Evolutionary conservation across 2,888 invertebrate genomes (phyloP), one percentile per base, ranked within the genome.

Genomic region (Mythimna impura): DNA sequence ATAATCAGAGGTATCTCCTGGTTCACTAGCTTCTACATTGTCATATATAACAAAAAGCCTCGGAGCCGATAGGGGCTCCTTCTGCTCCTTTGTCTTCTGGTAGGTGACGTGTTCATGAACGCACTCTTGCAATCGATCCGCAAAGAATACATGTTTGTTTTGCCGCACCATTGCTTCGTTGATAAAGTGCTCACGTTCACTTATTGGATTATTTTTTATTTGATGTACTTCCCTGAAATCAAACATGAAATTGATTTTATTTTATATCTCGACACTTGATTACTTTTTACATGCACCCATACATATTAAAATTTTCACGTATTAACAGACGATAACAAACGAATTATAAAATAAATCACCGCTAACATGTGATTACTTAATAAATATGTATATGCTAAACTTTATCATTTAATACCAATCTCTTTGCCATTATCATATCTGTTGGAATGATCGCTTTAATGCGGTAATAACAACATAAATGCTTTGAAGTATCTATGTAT

Each of bases 11-110:
- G 96, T 96, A 82, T 97, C 97, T 57, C 97, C 96, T 0, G 97
- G 96, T 68, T 97, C 97, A 55, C 97, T 96, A 14, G 98, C 97
- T 86, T 98, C 97, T 50, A 98, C 97, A 76, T 97, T 98, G 85
- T 98, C 97, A 84, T 98, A 97, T 12, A 98, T 96, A 43, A 98
- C 96, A 86, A 97, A 98, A 65, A 98, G 96, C 58, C 97, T 95
- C 57, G 97, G 97, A 0, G 97, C 95, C 55, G 97, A 96, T 25
- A 98, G 89, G 0, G 97, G 96, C 88, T 97, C 97, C 0, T 92
- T 76, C 36, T 91, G 90, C 12, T 93, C 91, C 25, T 89, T 87
- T 22, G 80, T 83, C 58, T 89, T 90, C 79, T 92, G 95, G 84
- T 97, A 98, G 58, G 93, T 94, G 1, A 98, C 94, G 80, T 97